Base-by-base conservation (phyloP, 2,888 invertebrate species). In the Nemoura dubitans region DNA sequence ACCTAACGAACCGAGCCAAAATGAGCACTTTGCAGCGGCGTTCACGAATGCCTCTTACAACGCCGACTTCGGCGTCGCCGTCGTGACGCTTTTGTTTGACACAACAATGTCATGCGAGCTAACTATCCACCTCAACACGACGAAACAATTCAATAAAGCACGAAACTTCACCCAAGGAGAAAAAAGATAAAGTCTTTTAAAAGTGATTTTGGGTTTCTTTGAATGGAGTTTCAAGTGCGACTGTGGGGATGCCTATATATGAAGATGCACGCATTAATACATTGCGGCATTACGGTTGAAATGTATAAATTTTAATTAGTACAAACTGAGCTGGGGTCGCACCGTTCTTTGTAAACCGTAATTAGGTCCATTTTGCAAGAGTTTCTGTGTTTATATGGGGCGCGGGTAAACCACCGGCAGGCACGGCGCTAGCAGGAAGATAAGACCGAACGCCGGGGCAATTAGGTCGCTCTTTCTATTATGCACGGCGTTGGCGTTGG, bases 311-410 rank as follows among this genome's bases (percentile, higher is more conserved):
- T 59, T 59, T 59, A 59, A 59, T 59, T 59, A 59, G 59, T 59
- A 59, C 59, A 59, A 59, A 21, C 14, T 3, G 59, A 21, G 59
- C 59, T 21, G 59, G 36, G 16, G 59, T 59, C 59, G 59, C 21
- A 21, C 59, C 59, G 6, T 21, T 59, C 59, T 59, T 59, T 86
- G 76, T 80, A 78, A 42, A 78, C 78, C 78, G 86, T 86, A 86
- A 86, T 86, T 86, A 78, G 76, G 76, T 86, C 86, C 86, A 86
- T 86, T 86, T 86, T 86, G 76, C 86, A 86, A 59, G 59, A 59
- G 59, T 59, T 59, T 59, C 59, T 59, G 59, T 59, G 59, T 59
- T 59, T 59, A 10, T 59, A 78, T 80, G 86, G 26, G 80, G 86
- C 29, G 42, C 78, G 36, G 78, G 86, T 77, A 77, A 76, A 76